Evolutionary conservation across 2,797 vertebrate genomes (phyloP).

Genomic region (Gallinago solitaria): DNA sequence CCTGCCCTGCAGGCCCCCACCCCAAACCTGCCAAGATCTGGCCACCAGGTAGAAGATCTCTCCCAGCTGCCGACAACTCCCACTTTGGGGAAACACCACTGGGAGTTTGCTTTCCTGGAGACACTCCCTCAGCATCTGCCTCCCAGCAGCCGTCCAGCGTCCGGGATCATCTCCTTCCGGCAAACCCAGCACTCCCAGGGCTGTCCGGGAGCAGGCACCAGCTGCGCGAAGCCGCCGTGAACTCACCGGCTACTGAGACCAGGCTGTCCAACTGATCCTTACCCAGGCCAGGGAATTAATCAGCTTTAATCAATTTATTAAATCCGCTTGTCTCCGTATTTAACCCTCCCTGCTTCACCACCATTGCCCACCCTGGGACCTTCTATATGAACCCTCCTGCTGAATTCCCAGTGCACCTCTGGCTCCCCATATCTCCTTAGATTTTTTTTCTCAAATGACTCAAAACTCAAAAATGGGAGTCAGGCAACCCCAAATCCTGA

Average conservation of each 20-base stretch:
- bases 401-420: not conserved
- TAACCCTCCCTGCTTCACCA: not conserved
- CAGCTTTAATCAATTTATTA: not conserved
- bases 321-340: not conserved
- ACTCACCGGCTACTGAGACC: not conserved
- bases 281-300: not conserved
- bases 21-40: not conserved
- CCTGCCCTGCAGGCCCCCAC: not conserved
- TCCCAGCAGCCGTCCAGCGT: not conserved
- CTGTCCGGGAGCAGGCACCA: accelerated
- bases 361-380: not conserved
- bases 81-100: not conserved
- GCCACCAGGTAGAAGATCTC: not conserved
- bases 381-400: not conserved
- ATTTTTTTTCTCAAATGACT: not conserved
- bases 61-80: not conserved
- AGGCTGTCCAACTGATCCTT: not conserved
- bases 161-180: not conserved
- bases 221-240: not conserved
- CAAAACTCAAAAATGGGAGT: not conserved
- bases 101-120: not conserved
- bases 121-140: not conserved
- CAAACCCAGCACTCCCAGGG: not conserved
- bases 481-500: not conserved
- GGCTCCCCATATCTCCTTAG: not conserved